Base-by-base conservation (phyloP, 1,140 invertebrate species). In the Gryon sp. region DNA sequence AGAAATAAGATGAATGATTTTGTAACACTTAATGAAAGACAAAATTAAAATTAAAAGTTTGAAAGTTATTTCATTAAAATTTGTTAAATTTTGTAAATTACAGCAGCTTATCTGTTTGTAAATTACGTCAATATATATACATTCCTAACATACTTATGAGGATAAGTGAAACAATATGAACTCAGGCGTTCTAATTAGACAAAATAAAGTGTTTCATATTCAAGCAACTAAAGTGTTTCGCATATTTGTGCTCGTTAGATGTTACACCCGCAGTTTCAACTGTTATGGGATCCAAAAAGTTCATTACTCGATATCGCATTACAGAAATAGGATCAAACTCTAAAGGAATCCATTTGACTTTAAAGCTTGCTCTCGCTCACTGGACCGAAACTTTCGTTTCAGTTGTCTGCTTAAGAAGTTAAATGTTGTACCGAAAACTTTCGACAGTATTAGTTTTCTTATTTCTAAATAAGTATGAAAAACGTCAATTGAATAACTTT, bases 241-340 rank as follows among this genome's bases (percentile, higher is more conserved):
- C 50, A 4, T 8, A 48, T 20, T 38, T 7, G 8, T 40, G 28
- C 53, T 63, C 63, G 26, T 69, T 69, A 68, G 20, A 38, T 32
- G n/a, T 52, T 57, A 50, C 46, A 36, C 1, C 24, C n/a, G 2
- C 59, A 50, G 9, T 66, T 66, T 45, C n/a, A 9, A 7, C 63
- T 50, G 52, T 63, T 72, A 50, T 20, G n/a, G 46, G n/a, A 60
- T 65, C 45, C 45, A 55, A 66, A 70, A 60, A 57, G 53, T 59
- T 74, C 63, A 52, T 66, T 59, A 41, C 41, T 63, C 40, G 30
- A 40, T 57, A 78, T 57, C 53, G 34, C 38, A 65, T 70, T 74
- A 48, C 59, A 41, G 24, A 74, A 70, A 57, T 55, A 46, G 14
- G 40, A 74, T 57, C 30, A 18, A 53, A 28, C 59, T 66, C 40